These are phyloP conservation scores for Oryctolagus cuniculus DNA, from an alignment of 2,113 vertebrate genomes.

Conservation along the genomic window DNA sequence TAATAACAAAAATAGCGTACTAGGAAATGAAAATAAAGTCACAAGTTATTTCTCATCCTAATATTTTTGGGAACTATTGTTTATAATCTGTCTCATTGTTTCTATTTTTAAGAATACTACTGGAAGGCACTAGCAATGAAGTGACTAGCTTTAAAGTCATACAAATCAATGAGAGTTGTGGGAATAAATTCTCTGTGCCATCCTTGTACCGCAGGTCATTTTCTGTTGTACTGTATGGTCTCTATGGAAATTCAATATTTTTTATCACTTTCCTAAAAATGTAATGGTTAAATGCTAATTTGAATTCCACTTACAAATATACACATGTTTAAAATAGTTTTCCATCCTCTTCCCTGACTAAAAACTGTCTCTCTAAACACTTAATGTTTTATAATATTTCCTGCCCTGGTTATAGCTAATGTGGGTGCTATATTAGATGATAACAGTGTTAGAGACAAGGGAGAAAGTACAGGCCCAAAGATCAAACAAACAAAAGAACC, in stretches of 20 bases:
- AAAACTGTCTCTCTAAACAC: background rate
- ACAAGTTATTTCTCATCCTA: background rate
- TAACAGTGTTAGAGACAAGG: background rate
- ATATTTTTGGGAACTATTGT: background rate
- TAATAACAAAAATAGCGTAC: background rate
- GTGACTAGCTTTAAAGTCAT: background rate
- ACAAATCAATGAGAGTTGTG: background rate
- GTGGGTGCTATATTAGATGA: background rate
- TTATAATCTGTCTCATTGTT: background rate
- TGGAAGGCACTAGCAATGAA: background rate
- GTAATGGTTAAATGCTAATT: background rate
- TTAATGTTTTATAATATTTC: background rate
- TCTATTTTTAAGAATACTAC: conserved; percentile 36
- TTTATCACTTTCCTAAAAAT: background rate
- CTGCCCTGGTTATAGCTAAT: background rate
- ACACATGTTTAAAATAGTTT: background rate
- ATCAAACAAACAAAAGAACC: background rate
- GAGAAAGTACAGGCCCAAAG: background rate
- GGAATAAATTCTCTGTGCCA: background rate
- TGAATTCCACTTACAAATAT: conserved; percentile 49
- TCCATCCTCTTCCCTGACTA: background rate
- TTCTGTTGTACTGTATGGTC: background rate
- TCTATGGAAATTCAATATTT: background rate
- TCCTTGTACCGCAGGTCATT: background rate
- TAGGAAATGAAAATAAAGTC: background rate